Percentiles rank a stretch among this genome's conserved stretches.
Conservation (phyloP, 2,113 vertebrate species). For the Aldabrachelys gigantea region DNA sequence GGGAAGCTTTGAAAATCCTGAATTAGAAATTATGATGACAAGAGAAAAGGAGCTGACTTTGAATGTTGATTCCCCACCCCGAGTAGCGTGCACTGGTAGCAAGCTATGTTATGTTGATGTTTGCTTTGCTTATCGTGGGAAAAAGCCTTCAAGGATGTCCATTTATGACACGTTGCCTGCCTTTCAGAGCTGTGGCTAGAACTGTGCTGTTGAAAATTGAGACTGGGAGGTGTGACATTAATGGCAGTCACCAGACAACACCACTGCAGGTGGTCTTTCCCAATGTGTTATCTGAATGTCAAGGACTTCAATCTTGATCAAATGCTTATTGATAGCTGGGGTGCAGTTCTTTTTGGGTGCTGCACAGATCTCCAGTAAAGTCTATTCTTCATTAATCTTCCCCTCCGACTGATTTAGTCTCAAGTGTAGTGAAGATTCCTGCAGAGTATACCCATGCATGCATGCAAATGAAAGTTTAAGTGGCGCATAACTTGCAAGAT, state of each 20-base stretch:
- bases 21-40: conserved; percentile 29
- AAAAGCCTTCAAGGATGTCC: background rate
- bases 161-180: background rate
- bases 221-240: background rate
- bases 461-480: background rate
- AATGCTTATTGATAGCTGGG: too few species aligned
- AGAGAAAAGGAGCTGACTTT: conserved; percentile 37
- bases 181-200: background rate
- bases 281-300: background rate
- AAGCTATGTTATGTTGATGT: background rate
- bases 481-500: background rate
- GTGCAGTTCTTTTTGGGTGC: background rate
- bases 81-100: background rate
- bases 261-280: background rate
- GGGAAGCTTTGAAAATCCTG: conserved; percentile 57
- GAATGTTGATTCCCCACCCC: conserved; percentile 4
- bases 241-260: background rate
- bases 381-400: background rate
- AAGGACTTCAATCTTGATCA: background rate
- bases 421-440: background rate
- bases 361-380: background rate
- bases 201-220: background rate
- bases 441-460: too few species aligned
- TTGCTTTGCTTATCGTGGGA: background rate
- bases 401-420: background rate